Evolutionary conservation across 2,113 vertebrate species (phyloP).

Genomic region (Plectropomus leopardus): DNA sequence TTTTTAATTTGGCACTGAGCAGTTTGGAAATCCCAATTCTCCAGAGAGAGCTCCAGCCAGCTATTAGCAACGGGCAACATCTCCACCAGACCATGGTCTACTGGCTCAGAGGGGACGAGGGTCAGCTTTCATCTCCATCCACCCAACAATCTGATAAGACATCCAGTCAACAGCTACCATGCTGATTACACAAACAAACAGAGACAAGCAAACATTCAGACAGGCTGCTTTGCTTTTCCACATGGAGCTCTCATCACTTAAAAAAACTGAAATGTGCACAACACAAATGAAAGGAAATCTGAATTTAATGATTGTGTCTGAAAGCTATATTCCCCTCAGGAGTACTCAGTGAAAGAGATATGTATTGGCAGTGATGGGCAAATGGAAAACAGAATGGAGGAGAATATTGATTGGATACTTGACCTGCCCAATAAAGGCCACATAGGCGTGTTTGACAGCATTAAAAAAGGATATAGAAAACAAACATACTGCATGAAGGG

Average conservation of each 20-base stretch:
- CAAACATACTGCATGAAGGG: conserved; percentile 50
- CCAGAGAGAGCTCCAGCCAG: conserved; percentile 10
- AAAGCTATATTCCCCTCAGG: conserved; percentile 16
- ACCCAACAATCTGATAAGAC: conserved; percentile 46
- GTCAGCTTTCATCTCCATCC: conserved; percentile 57
- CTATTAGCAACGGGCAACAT: conserved; percentile 41
- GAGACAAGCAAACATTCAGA: conserved; percentile 33
- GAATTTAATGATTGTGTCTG: conserved; percentile 5
- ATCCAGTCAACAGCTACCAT: conserved; percentile 31
- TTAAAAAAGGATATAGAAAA: conserved; percentile 36
- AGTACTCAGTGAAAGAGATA: neutral
- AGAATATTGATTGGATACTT: conserved; percentile 24
- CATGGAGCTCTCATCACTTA: neutral
- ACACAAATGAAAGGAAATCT: conserved; percentile 18
- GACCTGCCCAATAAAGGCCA: conserved; percentile 23
- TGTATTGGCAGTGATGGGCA: conserved; percentile 7
- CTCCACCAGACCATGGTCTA: conserved; percentile 28
- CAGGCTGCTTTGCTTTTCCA: conserved; percentile 15
- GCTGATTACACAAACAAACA: conserved; percentile 40
- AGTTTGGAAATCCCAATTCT: conserved; percentile 38
- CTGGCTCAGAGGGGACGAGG: conserved; percentile 13
- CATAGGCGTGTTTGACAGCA: conserved; percentile 17
- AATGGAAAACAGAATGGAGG: conserved; percentile 10
- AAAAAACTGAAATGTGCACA: neutral
- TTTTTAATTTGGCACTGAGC: neutral